Evolutionary conservation across 2,888 invertebrate genomes (phyloP), one percentile per base, ranked within the genome.

Genomic region (Agrochola litura): DNA sequence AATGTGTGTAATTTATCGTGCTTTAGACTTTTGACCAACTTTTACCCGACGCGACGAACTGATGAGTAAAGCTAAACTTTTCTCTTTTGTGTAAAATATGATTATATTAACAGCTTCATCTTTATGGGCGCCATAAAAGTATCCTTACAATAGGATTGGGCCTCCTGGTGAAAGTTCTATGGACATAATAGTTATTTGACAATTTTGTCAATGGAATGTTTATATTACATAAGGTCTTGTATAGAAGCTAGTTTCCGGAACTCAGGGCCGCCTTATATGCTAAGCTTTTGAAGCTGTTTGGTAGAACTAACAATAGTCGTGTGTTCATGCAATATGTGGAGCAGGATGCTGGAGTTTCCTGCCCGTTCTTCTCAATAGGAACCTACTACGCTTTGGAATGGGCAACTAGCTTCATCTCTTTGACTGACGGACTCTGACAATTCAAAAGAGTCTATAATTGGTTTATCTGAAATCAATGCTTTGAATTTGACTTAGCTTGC

Each of bases 11-110:
- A 43, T 80, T 82, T 73, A 84, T 68, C 19, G 64, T 68, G 58
- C 60, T 86, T 49, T 75, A 70, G 76, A 73, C 79, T 72, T 72
- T 41, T 86, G 81, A 71, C 81, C 74, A 73, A 83, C 79, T 83
- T 85, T 86, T 81, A 80, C 69, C 67, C 46, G 14, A 56, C 37
- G 64, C 30, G 70, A 22, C 58, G 25, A 54, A 41, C 49, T 14
- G 6, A 10, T n/a, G 37, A 41, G 58, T 37, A 22, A 16, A 67
- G n/a, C 10, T 16, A 19, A 68, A 14, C 10, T 52, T 84, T 82
- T 78, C 68, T 61, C 30, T 69, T 77, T 73, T 37, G 19, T 37
- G 30, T 72, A 37, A 49, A 74, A 68, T 52, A 73, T 61, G 30
- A 43, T 60, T 60, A 43, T 68, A 30, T 77, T 65, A 64, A 64